Percentiles rank a stretch among this genome's conserved stretches.
phyloP scores from a whole-genome alignment of 2,797 vertebrate genomes.

The Nannoperca australis region DNA sequence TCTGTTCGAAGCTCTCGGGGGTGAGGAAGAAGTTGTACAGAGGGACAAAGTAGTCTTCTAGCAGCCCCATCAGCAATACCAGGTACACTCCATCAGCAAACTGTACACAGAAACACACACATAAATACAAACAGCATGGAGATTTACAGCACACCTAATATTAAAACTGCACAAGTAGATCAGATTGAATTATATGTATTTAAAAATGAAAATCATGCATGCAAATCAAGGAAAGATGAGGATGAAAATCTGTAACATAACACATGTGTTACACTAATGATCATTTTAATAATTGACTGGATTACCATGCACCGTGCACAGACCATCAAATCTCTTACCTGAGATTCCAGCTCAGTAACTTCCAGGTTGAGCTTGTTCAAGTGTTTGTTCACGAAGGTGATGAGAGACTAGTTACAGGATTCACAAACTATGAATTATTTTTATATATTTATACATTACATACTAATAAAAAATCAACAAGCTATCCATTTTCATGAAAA shows the following conservation, averaged over 20 bases:
- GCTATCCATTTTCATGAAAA: not conserved
- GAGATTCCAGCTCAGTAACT: conserved; percentile 95
- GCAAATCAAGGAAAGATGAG: conserved; percentile 1
- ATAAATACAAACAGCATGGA: not conserved
- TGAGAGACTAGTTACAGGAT: conserved; percentile 88
- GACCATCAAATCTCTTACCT: conserved; percentile 81
- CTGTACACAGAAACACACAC: conserved; percentile 78
- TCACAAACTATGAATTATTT: not conserved
- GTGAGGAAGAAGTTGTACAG: conserved; percentile 97
- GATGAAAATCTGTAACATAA: conserved; percentile 2
- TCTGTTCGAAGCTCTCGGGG: conserved; percentile 96
- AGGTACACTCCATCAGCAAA: conserved; percentile 99
- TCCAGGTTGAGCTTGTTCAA: conserved; percentile 98
- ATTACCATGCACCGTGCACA: not conserved
- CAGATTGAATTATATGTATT: not conserved
- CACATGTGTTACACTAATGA: not conserved
- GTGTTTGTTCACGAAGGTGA: conserved; percentile 99
- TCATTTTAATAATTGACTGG: not conserved
- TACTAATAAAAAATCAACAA: not conserved
- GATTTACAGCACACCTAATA: not conserved
- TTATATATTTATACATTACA: not conserved
- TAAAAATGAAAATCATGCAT: not conserved
- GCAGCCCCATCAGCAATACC: conserved; percentile 96
- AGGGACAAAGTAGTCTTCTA: conserved; percentile 96
- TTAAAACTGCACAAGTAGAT: conserved; percentile 2